Evolutionary conservation across 2,113 vertebrate genomes (phyloP).

Genomic region (Cyanoramphus novaezelandiae): DNA sequence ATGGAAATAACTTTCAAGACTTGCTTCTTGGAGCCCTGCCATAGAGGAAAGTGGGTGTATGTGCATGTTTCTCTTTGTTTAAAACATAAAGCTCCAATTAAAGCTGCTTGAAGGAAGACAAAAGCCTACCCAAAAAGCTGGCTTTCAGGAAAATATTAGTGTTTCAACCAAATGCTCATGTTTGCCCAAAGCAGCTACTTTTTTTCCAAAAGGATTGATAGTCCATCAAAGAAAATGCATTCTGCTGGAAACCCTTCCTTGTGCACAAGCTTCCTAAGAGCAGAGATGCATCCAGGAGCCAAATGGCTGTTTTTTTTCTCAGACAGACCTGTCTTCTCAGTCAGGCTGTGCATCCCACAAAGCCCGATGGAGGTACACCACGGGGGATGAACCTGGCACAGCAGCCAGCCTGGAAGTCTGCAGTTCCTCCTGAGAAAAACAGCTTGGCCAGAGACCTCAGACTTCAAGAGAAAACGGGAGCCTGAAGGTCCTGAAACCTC

Average conservation of each 20-base stretch:
- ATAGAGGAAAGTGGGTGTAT: neutral
- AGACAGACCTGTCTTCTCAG: neutral
- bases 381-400: fast-evolving
- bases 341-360: neutral
- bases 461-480: neutral
- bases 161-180: fast-evolving
- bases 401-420: neutral
- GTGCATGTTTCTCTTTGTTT: neutral
- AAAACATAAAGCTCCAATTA: neutral
- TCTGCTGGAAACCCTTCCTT: neutral
- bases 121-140: neutral
- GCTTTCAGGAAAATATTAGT: neutral
- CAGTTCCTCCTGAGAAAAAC: neutral
- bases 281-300: neutral
- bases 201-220: neutral
- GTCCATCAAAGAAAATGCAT: neutral
- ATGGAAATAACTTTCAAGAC: neutral
- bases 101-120: neutral
- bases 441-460: neutral
- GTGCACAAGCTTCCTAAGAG: neutral
- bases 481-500: neutral
- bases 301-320: fast-evolving
- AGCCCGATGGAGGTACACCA: fast-evolving
- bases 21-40: neutral
- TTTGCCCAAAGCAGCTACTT: neutral